Conservation (phyloP, 2,888 invertebrate species). For the Yponomeuta cagnagella region DNA sequence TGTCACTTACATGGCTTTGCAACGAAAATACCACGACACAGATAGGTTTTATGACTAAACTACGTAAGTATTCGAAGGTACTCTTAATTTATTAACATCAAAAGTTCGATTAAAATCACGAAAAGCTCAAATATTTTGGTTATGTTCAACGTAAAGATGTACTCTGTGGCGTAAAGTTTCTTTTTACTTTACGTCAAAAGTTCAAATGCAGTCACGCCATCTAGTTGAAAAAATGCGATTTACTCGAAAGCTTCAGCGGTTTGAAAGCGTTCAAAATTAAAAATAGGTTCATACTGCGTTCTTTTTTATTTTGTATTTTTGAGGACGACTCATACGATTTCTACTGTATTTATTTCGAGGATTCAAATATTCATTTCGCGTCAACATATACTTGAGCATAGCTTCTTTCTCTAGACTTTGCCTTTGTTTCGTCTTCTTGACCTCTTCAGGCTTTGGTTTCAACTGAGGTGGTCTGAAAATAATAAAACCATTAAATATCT, state of each 20-base stretch:
- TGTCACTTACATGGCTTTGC: constrained; percentile 9
- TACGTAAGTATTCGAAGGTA: constrained; percentile 44
- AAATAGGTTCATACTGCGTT: constrained; percentile 34
- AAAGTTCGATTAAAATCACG: neutral
- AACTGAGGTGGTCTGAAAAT: neutral
- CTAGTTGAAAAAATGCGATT: constrained; percentile 52
- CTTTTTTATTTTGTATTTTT: constrained; percentile 22
- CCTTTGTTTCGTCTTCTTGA: neutral
- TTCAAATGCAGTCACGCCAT: constrained; percentile 59
- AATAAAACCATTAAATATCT: neutral
- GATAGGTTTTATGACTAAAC: constrained; percentile 23
- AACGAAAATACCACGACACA: constrained; percentile 6
- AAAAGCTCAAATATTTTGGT: constrained; percentile 68
- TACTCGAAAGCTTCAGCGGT: constrained; percentile 56
- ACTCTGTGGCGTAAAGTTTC: constrained; percentile 39
- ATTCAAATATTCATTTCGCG: neutral
- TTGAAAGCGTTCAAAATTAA: constrained; percentile 26
- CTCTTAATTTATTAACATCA: constrained; percentile 36
- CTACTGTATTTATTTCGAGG: neutral
- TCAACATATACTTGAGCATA: neutral
- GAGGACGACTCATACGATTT: neutral
- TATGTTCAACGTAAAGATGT: constrained; percentile 43
- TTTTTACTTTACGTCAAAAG: constrained; percentile 74
- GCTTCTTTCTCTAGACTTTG: neutral
- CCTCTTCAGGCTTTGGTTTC: neutral